Evolutionary conservation across 2,888 invertebrate genomes (phyloP).

Genomic region (Spilosoma lubricipeda): DNA sequence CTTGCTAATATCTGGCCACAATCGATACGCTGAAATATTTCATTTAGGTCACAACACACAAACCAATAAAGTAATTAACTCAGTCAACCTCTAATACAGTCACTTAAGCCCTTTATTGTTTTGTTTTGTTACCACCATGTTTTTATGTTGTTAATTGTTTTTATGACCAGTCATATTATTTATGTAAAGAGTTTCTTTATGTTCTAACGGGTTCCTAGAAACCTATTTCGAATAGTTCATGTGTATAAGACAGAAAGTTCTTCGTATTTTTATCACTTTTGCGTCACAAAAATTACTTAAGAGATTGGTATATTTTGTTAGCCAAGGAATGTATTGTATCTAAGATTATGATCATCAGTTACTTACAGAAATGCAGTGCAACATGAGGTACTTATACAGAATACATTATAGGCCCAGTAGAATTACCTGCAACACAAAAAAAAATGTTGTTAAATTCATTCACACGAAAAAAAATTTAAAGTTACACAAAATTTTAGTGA

Average conservation of each 20-base stretch:
- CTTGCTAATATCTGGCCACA: neutral
- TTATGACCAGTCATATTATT: neutral
- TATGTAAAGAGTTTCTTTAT: neutral
- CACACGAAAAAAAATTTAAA: neutral
- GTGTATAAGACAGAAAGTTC: too few species aligned
- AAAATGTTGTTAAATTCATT: neutral
- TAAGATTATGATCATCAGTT: neutral
- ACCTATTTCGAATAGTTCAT: neutral
- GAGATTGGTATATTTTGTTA: too few species aligned
- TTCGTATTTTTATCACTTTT: too few species aligned
- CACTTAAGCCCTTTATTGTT: constrained; percentile 7
- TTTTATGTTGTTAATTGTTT: neutral
- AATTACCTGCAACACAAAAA: constrained; percentile 13
- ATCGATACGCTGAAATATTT: neutral
- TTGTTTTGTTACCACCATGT: constrained; percentile 7
- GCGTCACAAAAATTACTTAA: too few species aligned
- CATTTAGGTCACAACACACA: neutral
- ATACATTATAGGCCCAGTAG: neutral
- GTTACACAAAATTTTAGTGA: too few species aligned
- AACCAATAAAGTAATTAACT: neutral
- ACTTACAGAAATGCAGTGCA: neutral
- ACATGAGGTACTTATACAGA: neutral
- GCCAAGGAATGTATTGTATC: too few species aligned
- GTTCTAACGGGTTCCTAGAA: neutral
- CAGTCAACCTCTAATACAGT: neutral